phyloP scores from a whole-genome alignment of 2,113 vertebrate species.

The Microtus richardsoni region DNA sequence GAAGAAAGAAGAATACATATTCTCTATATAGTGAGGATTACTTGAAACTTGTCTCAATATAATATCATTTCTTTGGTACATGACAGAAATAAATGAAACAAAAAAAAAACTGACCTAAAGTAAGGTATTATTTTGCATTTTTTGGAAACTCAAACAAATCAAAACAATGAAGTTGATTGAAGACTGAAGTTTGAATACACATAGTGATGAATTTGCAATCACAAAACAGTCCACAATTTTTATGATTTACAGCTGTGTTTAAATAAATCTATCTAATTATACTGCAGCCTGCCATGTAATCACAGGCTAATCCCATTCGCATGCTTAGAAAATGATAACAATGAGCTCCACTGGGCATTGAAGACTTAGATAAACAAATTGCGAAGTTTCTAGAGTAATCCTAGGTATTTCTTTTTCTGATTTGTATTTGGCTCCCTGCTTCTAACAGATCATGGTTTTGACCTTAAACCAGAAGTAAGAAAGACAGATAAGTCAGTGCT shows the following conservation, averaged over 20 bases:
- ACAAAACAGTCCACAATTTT: constrained; percentile 82
- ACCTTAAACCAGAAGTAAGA: constrained; percentile 86
- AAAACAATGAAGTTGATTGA: constrained; percentile 74
- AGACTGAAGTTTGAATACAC: constrained; percentile 75
- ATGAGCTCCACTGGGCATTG: constrained; percentile 64
- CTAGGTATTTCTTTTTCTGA: constrained; percentile 50
- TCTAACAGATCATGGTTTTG: constrained; percentile 82
- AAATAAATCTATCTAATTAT: constrained; percentile 87
- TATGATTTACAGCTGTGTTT: constrained; percentile 86
- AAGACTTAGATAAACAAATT: constrained; percentile 81
- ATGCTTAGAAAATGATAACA: constrained; percentile 77
- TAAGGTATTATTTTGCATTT: constrained; percentile 67
- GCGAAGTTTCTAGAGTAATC: constrained; percentile 61
- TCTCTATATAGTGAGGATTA: not conserved
- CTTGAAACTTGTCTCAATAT: constrained; percentile 48
- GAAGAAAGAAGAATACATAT: not conserved
- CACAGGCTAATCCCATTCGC: constrained; percentile 78
- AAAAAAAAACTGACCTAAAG: constrained; percentile 37
- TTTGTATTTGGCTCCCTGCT: constrained; percentile 72
- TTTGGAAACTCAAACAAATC: constrained; percentile 58
- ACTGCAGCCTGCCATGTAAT: constrained; percentile 81
- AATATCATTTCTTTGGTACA: not conserved
- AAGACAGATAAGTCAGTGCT: constrained; percentile 86
- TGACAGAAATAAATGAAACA: constrained; percentile 44
- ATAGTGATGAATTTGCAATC: constrained; percentile 75